Evolutionary conservation across 2,797 vertebrate genomes (phyloP), one percentile per base, ranked within the genome.

Genomic region (Anas capensis): DNA sequence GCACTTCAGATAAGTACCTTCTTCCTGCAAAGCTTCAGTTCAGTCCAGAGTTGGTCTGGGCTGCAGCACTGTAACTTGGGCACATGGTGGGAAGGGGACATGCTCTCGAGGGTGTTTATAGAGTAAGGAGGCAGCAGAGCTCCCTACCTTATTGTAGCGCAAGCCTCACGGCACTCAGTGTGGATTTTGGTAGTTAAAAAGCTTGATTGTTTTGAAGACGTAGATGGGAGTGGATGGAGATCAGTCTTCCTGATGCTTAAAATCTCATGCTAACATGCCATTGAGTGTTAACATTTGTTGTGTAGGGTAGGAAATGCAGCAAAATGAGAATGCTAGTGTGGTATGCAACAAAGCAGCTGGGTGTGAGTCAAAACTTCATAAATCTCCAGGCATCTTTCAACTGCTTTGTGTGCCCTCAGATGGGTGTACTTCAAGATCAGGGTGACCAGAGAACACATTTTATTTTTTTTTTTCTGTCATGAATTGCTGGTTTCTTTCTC

Each of bases 211-310:
- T 85, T 81, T 68, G 27, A 76, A 62, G 24, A 21, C 26, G 7
- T 40, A 72, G 26, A 31, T 44, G 19, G 24, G 20, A 48, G 68
- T 13, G 15, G 19, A 14, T n/a, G 26, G 36, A 62, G 36, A 40
- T 29, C 66, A 64, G 26, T 56, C 49, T 69, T 87, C 24, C 18
- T 51, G 57, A 48, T 33, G 44, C 20, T 66, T 0, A 0, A n/a
- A 64, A 44, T 75, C 42, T 81, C 61, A 18, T 0, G 1, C 36
- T 48, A 54, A 40, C 20, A 51, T 3, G 4, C 0, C 0, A 46
- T 13, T 56, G 70, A 64, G 81, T 68, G 31, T 54, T 54, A 66
- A 70, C 49, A 73, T 82, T 53, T 29, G 6, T 64, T 48, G 70
- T 64, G 53, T 38, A 27, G 40, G 53, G 31, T 49, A 34, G 79